Evolutionary conservation across 1,140 invertebrate species (phyloP), one percentile per base, ranked within the genome.

Genomic region (Schlechtendalia chinensis): DNA sequence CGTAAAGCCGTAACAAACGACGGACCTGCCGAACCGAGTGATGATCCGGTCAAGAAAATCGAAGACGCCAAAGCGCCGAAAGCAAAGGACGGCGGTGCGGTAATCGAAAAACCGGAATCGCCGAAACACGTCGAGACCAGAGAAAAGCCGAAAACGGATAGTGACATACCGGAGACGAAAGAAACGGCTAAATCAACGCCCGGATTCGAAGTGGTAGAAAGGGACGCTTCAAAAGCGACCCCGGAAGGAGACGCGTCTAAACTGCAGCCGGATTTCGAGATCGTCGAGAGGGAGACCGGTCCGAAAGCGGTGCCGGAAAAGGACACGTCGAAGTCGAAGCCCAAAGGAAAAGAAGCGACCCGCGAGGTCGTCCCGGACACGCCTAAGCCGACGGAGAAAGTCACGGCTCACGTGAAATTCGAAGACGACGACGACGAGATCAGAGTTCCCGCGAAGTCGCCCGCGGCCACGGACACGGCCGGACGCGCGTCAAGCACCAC

Each of bases 31-130:
- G 50, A 69, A 50, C 45, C 67, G 4, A 67, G n/a, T 10, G 32
- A n/a, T 10, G 32, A n/a, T 22, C 32, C 32, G 11, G 3, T 17
- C 0, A 56, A 56, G 14, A 74, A 74, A n/a, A 32, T 12, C 2
- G 53, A 32, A 75, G 54, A 58, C 0, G 11, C 27, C 12, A 58
- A 75, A 39, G 54, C 5, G 11, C 71, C 71, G n/a, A 74, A 58
- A 39, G 16, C 19, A 11, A 65, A 65, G 39, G 67, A 75, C n/a
- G 80, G 39, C 16, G 69, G 24, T 58, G 74, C 58, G n/a, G n/a
- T 22, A 12, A 53, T n/a, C n/a, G n/a, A 65, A 59, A 59, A 77
- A 45, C 19, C n/a, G 0, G 72, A 75, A 16, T 19, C 12, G 1
- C n/a, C 53, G 14, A 75, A 75, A 12, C 29, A 45, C 4, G 32